Evolutionary conservation across 2,113 vertebrate genomes (phyloP).

Genomic region (Piprites chloris): DNA sequence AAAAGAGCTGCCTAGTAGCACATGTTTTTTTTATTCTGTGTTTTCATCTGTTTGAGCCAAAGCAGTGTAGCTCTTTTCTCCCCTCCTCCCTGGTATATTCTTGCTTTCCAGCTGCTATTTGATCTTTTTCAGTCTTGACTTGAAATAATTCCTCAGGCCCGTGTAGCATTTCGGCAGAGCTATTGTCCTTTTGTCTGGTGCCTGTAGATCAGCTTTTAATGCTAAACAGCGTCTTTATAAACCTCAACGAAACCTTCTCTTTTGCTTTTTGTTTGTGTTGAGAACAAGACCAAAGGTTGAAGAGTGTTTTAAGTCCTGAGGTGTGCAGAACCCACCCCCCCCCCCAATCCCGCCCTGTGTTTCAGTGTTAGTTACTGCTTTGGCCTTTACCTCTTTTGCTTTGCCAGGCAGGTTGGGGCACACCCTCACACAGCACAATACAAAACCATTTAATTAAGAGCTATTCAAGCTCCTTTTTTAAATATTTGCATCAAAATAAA

Average conservation of each 20-base stretch:
- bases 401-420: conserved; percentile 26
- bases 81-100: background rate
- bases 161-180: conserved; percentile 32
- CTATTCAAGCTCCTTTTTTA: background rate
- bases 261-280: background rate
- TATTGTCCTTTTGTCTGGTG: conserved; percentile 31
- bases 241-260: background rate
- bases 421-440: conserved; percentile 38
- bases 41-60: background rate
- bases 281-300: background rate
- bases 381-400: background rate
- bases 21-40: background rate
- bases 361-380: background rate
- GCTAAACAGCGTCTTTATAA: conserved; percentile 34
- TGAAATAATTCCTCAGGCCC: background rate
- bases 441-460: conserved; percentile 21
- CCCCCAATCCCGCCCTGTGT: background rate
- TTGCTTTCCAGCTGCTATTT: conserved; percentile 34
- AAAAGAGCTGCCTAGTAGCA: background rate
- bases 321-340: accelerated
- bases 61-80: background rate
- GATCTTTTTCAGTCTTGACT: conserved; percentile 36
- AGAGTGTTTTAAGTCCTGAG: background rate
- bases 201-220: conserved; percentile 25
- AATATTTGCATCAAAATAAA: conserved; percentile 13